phyloP scores from a whole-genome alignment of 2,113 vertebrate species.

The Chiloscyllium plagiosum region DNA sequence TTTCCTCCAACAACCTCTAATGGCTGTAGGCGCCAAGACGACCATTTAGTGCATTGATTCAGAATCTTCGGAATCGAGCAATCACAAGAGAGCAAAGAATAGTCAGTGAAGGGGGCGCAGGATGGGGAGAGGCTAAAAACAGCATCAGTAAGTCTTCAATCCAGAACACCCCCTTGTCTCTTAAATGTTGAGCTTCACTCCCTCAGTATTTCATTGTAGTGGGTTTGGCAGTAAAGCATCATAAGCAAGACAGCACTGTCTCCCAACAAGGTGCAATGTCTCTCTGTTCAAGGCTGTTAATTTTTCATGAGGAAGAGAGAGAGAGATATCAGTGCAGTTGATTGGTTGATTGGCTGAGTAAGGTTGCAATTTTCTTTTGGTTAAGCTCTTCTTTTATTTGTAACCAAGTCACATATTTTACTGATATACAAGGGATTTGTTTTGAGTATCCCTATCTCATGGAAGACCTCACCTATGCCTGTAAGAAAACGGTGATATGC shows the following conservation, averaged over 20 bases:
- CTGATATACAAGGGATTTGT: background rate
- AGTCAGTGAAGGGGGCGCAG: background rate
- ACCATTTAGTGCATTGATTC: background rate
- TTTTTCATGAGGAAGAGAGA: background rate
- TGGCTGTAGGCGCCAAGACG: background rate
- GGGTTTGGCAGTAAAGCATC: too few species aligned
- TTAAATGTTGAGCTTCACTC: background rate
- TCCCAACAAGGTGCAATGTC: background rate
- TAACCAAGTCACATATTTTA: background rate
- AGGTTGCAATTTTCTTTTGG: background rate
- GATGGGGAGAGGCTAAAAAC: background rate
- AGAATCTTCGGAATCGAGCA: background rate
- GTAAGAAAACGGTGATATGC: background rate
- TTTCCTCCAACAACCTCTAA: background rate
- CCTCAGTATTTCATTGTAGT: background rate
- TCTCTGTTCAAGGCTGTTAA: background rate
- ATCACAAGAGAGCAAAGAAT: background rate
- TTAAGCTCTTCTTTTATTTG: background rate
- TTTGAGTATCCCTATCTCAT: background rate
- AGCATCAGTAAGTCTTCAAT: background rate
- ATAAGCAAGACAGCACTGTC: background rate
- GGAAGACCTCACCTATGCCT: background rate
- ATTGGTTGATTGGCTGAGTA: background rate
- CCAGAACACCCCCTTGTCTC: background rate
- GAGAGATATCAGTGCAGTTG: background rate